Evolutionary conservation across 2,113 vertebrate species (phyloP).

Genomic region (Phyllostomus hastatus): DNA sequence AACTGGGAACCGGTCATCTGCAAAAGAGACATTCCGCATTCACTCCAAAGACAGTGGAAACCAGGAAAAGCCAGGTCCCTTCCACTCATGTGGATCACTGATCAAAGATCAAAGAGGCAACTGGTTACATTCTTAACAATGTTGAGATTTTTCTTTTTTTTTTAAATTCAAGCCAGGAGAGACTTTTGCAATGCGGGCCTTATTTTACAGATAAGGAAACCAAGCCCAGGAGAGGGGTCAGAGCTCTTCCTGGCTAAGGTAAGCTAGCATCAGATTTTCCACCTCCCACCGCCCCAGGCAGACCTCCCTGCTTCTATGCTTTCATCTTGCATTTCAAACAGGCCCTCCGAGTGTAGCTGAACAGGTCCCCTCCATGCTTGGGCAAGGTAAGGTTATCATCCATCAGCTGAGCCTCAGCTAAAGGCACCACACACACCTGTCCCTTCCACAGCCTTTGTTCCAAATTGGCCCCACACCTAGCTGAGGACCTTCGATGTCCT

Average conservation of each 20-base stretch:
- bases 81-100: neutral
- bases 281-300: neutral
- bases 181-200: neutral
- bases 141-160: neutral
- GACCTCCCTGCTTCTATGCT: neutral
- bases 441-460: neutral
- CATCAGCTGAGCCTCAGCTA: neutral
- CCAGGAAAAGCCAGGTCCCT: neutral
- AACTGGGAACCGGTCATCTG: neutral
- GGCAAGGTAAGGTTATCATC: neutral
- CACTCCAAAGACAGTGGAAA: neutral
- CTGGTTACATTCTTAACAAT: conserved; percentile 47
- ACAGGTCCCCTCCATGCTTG: neutral
- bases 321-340: neutral
- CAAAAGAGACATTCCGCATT: neutral
- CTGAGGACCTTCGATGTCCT: neutral
- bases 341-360: neutral
- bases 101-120: conserved; percentile 48
- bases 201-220: conserved; percentile 17
- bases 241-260: neutral
- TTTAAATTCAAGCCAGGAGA: neutral
- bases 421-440: neutral
- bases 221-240: neutral
- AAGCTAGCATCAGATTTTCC: neutral
- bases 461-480: neutral